phyloP scores from a whole-genome alignment of 2,113 vertebrate species.

The Taxidea taxus region DNA sequence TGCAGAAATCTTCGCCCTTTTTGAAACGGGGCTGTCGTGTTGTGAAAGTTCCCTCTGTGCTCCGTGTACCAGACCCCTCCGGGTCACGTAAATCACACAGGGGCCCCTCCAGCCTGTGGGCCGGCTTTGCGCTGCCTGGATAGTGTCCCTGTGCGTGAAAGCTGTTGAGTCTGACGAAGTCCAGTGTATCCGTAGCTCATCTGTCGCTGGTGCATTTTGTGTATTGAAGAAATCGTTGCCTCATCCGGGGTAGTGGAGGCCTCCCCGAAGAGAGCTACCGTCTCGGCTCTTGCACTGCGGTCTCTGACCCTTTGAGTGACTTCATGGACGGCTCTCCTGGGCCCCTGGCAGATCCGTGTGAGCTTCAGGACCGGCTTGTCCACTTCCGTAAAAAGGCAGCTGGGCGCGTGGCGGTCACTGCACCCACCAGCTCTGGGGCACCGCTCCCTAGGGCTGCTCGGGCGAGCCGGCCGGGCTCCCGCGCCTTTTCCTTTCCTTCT shows the following conservation, averaged over 20 bases:
- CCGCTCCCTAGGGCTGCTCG: not conserved
- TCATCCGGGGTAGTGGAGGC: too few species aligned
- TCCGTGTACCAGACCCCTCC: not conserved
- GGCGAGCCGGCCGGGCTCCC: rapidly evolving
- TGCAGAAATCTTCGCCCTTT: not conserved
- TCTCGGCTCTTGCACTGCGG: not conserved
- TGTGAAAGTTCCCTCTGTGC: not conserved
- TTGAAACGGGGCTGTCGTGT: not conserved
- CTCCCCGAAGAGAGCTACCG: not conserved
- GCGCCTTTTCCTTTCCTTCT: too few species aligned
- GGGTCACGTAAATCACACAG: too few species aligned
- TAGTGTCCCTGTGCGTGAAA: not conserved
- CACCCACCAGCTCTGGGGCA: rapidly evolving
- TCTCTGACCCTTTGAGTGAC: not conserved
- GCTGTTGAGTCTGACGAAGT: not conserved
- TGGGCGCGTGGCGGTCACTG: not conserved
- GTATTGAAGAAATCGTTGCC: not conserved
- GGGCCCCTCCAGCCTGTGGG: not conserved
- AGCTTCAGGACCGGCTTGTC: not conserved
- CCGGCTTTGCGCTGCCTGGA: not conserved
- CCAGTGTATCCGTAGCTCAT: not conserved
- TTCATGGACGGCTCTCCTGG: not conserved
- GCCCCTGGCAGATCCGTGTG: not conserved
- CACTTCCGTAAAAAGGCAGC: not conserved
- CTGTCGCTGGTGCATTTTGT: not conserved